Evolutionary conservation across 2,113 vertebrate species (phyloP), one percentile per base, ranked within the genome.

Genomic region (Cyprinus carpio): DNA sequence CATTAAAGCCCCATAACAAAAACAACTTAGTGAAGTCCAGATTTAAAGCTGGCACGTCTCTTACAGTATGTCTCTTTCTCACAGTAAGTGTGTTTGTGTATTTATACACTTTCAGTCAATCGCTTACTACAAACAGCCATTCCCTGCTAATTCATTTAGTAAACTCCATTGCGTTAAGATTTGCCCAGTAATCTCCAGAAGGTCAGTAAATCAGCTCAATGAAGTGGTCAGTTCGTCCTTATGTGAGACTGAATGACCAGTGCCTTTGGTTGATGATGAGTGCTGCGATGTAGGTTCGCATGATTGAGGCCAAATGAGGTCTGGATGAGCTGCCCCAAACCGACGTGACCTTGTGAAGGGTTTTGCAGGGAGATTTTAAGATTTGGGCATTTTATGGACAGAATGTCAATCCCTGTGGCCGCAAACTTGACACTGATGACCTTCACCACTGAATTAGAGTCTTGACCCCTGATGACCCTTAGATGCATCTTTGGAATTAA

Each of bases 101-200:
- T 65, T 76, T 87, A 74, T 72, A 72, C 15, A 29, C 49, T 62
- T 60, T 83, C 16, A 60, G 75, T 60, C 67, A 74, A 37, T 75
- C 80, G 9, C 64, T 25, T 79, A 15, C 10, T 75, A 13, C 58
- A 62, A 49, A 16, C 0, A 7, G 60, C 27, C 5, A 10, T 67
- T 51, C 54, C 29, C 46, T 54, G 16, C 71, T 67, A 84, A 87
- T 75, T 84, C 43, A 65, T 83, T 84, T 84, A 81, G 56, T 43
- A 72, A 84, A 69, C 75, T 72, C 84, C 51, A 64, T 67, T 72
- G 43, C 7, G 11, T 9, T 84, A 18, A 40, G 67, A 72, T 82
- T 29, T 20, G 67, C 12, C n/a, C 82, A 23, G 49, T 88, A 85
- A 88, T 88, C 82, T 84, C 43, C n/a, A 74, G 34, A 80, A 87